phyloP scores from a whole-genome alignment of 2,888 invertebrate species.

The Drosophila engyochracea region DNA sequence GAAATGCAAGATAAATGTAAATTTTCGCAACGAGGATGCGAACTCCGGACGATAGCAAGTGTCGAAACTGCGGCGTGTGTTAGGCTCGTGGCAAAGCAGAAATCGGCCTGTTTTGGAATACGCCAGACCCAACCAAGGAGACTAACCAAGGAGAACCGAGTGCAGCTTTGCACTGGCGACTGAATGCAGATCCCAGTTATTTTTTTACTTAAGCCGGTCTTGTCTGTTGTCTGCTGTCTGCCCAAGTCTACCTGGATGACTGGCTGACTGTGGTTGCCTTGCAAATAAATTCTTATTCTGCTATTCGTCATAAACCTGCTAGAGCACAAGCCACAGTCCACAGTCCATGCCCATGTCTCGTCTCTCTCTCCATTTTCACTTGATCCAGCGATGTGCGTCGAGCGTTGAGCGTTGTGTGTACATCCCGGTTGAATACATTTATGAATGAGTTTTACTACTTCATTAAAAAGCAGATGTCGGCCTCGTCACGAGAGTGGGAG shows the following conservation, averaged over 20 bases:
- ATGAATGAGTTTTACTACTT: conserved; percentile 86
- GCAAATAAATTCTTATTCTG: conserved; percentile 54
- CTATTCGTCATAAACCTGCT: conserved; percentile 75
- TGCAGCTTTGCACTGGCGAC: conserved; percentile 46
- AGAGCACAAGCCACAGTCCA: conserved; percentile 46
- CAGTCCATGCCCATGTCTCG: conserved; percentile 4
- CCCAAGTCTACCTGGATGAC: conserved; percentile 39
- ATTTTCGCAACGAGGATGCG: conserved; percentile 62
- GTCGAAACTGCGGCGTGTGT: conserved; percentile 80
- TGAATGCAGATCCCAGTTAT: conserved; percentile 45
- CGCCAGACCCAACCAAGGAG: conserved; percentile 14
- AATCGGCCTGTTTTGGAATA: conserved; percentile 38
- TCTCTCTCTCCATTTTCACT: conserved; percentile 43
- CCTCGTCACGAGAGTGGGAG: conserved; percentile 54
- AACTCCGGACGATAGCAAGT: conserved; percentile 61
- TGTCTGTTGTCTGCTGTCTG: conserved; percentile 33
- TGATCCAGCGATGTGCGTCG: conserved; percentile 40
- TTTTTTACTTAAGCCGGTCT: conserved; percentile 35
- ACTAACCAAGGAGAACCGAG: conserved; percentile 24
- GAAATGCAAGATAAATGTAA: conserved; percentile 79
- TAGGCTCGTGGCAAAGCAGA: conserved; percentile 82
- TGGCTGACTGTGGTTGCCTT: conserved; percentile 30
- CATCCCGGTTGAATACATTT: conserved; percentile 79
- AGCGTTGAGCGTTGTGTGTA: conserved; percentile 33
- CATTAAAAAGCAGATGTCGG: conserved; percentile 81